These are phyloP conservation scores for Platichthys flesus DNA, from an alignment of 2,113 vertebrate genomes.

Conservation along the genomic window DNA sequence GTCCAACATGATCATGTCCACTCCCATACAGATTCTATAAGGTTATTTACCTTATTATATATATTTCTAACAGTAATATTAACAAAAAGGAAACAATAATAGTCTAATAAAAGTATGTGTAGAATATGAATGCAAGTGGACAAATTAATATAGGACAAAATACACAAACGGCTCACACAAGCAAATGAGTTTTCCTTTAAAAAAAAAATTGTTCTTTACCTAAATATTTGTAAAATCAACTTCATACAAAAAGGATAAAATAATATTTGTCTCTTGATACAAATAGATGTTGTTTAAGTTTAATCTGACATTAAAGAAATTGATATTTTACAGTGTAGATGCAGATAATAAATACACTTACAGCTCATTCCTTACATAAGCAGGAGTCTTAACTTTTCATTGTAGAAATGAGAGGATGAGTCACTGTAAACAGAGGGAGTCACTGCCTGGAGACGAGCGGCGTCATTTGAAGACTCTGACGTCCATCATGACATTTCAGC, in stretches of 20 bases:
- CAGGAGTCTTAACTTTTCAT: no score
- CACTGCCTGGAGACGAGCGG: no score
- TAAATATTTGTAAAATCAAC: slow-evolving; percentile 1
- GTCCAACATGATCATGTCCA: slow-evolving; percentile 27
- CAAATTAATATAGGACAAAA: slow-evolving; percentile 45
- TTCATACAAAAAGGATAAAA: not conserved
- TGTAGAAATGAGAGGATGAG: no score
- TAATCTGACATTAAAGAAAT: no score
- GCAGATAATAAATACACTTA: no score
- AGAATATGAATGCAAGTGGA: slow-evolving; percentile 30
- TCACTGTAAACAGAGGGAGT: no score
- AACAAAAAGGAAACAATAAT: not conserved
- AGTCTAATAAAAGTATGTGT: not conserved
- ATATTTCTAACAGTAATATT: slow-evolving; percentile 15
- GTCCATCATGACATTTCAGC: no score
- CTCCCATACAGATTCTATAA: slow-evolving; percentile 31
- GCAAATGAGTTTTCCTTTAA: not conserved
- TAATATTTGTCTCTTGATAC: not conserved
- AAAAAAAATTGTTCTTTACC: slow-evolving; percentile 7
- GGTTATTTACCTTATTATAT: not conserved
- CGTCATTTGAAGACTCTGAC: no score
- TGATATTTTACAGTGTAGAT: no score
- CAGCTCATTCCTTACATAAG: no score
- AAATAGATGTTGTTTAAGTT: no score
- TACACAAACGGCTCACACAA: not conserved